Base-by-base conservation (phyloP, 2,888 invertebrate species). In the Resseliella maxima region DNA sequence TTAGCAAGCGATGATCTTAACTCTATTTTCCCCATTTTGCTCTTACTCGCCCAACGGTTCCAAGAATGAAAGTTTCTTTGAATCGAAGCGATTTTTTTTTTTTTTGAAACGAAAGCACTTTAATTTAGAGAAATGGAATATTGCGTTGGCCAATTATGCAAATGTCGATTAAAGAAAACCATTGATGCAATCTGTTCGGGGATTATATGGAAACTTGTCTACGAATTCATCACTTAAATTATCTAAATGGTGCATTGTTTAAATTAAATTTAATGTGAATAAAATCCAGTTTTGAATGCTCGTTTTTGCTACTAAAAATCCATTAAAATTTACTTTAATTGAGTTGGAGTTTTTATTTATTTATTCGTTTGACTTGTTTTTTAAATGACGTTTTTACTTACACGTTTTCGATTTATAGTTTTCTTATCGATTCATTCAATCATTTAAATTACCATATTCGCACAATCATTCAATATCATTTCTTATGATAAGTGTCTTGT, bases 111-210 rank as follows among this genome's bases (percentile, higher is more conserved):
- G 24, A 59, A n/a, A 59, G 5, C 59, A 59, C 6, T 59, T 59
- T 10, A 59, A 24, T 59, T 24, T 24, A n/a, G n/a, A 59, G 12
- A 24, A 59, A 27, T 27, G 27, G 50, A 50, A 12, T 3, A 72
- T 6, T 72, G 72, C 72, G 72, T 72, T 72, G 27, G 31, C 0
- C 31, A 72, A 72, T 72, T 72, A 72, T 72, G 72, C n/a, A 72
- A 35, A 72, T 72, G 2, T 31, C 18, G 31, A 59, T 24, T 1
- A 15, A 27, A 31, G 0, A 27, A 31, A 31, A 18, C 18, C 46
- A 18, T 2, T 12, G 6, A 8, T 18, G 3, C 6, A 24, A 72
- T 72, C 31, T 72, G 6, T 72, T 72, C 21, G 5, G n/a, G 72
- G 72, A 72, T 72, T 72, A 27, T 31, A 10, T 41, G 41, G 6